Base-by-base conservation (phyloP, 2,888 invertebrate species). In the Platycheirus rosarum region DNA sequence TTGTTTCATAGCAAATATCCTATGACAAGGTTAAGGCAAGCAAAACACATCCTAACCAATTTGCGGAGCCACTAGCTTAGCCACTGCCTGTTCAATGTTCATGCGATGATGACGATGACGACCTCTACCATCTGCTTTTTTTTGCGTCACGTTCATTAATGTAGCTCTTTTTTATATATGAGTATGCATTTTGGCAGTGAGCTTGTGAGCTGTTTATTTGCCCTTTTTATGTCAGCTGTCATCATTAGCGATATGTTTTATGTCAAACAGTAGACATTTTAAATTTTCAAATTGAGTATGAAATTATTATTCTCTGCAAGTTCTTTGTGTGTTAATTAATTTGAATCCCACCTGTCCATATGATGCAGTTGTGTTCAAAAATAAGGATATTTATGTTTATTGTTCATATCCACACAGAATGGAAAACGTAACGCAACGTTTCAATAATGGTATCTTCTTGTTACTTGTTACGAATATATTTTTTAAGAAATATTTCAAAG, bases 151-250 rank as follows among this genome's bases (percentile, higher is more conserved):
- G 9, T 69, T 37, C 7, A 46, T 46, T 29, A 0, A 7, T 11
- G 1, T 5, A 35, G 13, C 0, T 13, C 2, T n/a, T 14, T 4
- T 5, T 14, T 63, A 55, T 23, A 55, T 18, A 40, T 7, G 16
- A 16, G 23, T 48, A 14, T 18, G 53, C 37, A 49, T 76, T 76
- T 80, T 80, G 80, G 76, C 80, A 80, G 60, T 60, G 53, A 29
- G 65, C 26, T 68, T 48, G 69, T 35, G 48, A 62, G 46, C n/a
- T n/a, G n/a, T n/a, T 71, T 62, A 57, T 55, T 80, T 62, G 77
- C 71, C 62, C 68, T 82, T 77, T 71, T 82, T 71, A 40, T 71
- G 77, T 77, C 68, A 37, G 48, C 71, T 82, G 82, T 82, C 82
- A 82, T 82, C 82, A 77, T 77, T 77, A 77, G 71, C 55, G 29